Conservation (phyloP, 2,113 vertebrate species). For the Anhinga rufa region DNA sequence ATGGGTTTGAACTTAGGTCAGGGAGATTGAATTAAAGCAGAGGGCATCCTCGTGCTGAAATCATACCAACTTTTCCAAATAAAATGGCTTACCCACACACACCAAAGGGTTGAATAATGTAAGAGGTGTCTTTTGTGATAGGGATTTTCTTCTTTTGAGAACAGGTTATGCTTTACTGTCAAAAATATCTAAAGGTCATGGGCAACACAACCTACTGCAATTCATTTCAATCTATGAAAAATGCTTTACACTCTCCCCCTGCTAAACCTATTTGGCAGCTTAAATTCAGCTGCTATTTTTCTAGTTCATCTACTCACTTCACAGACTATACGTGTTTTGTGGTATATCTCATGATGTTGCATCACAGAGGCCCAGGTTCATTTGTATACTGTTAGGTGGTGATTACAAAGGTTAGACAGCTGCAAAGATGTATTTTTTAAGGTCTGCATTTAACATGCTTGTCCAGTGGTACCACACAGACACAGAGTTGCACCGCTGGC, state of each 20-base stretch:
- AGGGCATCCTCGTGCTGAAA: neutral
- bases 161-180: neutral
- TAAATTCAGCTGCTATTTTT: neutral
- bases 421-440: neutral
- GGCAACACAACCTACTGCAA: neutral
- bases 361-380: neutral
- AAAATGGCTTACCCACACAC: neutral
- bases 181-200: slow-evolving; percentile 32
- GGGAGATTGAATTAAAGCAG: slow-evolving; percentile 52
- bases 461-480: neutral
- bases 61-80: slow-evolving; percentile 19
- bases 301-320: neutral
- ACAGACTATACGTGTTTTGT: neutral
- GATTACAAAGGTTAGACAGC: neutral
- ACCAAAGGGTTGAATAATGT: neutral
- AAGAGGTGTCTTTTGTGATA: neutral
- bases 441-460: neutral
- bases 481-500: neutral
- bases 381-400: neutral
- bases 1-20: slow-evolving; percentile 63
- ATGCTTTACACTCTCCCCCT: neutral
- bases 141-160: slow-evolving; percentile 15
- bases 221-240: slow-evolving; percentile 2
- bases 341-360: neutral
- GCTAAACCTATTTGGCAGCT: neutral